Percentiles rank a stretch among this genome's conserved stretches.
Conservation (phyloP, 2,888 invertebrate genomes). For the Stramonita haemastoma region DNA sequence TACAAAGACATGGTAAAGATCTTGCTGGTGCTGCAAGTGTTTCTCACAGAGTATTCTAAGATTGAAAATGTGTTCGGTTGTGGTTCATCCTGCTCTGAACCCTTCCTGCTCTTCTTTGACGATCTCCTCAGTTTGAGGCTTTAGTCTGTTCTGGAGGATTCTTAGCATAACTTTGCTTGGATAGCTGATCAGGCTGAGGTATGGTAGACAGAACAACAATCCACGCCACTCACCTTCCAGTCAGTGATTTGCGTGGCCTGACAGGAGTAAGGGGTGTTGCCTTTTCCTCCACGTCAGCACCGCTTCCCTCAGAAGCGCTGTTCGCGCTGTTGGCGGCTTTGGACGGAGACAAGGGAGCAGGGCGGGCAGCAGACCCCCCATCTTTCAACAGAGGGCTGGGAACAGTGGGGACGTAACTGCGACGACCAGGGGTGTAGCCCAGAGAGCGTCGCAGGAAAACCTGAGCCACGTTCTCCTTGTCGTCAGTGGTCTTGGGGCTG, state of each 20-base stretch:
- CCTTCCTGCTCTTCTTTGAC: too few species aligned
- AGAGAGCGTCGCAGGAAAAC: not conserved
- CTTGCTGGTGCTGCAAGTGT: too few species aligned
- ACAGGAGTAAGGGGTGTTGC: not conserved
- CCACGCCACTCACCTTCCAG: not conserved
- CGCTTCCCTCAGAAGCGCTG: not conserved
- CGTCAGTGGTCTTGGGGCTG: not conserved
- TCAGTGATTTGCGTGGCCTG: not conserved
- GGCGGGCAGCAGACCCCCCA: conserved; percentile 45
- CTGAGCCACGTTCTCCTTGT: conserved; percentile 45
- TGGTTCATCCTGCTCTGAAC: too few species aligned
- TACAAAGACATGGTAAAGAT: too few species aligned
- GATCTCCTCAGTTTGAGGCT: too few species aligned
- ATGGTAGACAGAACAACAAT: too few species aligned
- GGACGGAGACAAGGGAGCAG: not conserved
- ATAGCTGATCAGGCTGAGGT: too few species aligned
- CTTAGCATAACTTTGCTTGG: too few species aligned
- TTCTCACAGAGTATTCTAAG: too few species aligned
- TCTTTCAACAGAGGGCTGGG: conserved; percentile 68
- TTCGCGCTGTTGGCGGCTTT: not conserved
- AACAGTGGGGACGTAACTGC: conserved; percentile 64
- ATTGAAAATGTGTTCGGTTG: too few species aligned
- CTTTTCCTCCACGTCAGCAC: not conserved
- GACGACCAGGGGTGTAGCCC: conserved; percentile 40
- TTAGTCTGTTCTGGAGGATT: too few species aligned